These are phyloP conservation scores for Takifugu ocellatus DNA, from an alignment of 2,797 vertebrate genomes.

Conservation along the genomic window DNA sequence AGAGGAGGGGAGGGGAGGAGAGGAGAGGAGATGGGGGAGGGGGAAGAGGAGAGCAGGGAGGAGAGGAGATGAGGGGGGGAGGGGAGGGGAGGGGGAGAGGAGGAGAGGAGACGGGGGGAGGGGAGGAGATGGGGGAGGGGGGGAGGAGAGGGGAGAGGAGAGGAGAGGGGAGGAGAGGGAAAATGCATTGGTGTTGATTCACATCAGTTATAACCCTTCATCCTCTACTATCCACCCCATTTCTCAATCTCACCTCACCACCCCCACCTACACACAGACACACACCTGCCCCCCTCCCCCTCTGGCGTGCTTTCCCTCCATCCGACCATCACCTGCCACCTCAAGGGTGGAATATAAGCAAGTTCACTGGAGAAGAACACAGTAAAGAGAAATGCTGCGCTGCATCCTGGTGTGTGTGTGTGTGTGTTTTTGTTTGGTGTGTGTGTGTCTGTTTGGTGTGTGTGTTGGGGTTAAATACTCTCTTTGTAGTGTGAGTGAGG, in stretches of 20 bases:
- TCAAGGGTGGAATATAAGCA: conserved; percentile 68
- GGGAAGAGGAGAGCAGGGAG: no score
- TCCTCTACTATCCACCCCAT: conserved; percentile 30
- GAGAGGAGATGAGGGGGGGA: no score
- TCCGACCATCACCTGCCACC: conserved; percentile 73
- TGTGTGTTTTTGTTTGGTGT: conserved; percentile 26
- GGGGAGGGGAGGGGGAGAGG: no score
- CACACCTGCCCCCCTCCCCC: conserved; percentile 12
- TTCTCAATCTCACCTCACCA: conserved; percentile 41
- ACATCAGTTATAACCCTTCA: conserved; percentile 70
- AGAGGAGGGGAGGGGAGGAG: no score
- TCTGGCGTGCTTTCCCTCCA: conserved; percentile 57
- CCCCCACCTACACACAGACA: not conserved
- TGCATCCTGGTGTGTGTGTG: conserved; percentile 29
- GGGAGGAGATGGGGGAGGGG: conserved; percentile 29
- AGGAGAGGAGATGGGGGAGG: no score
- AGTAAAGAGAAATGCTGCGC: conserved; percentile 84
- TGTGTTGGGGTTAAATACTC: conserved; percentile 91
- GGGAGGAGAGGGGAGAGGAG: no score
- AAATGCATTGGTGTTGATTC: conserved; percentile 69
- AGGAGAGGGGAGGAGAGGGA: conserved; percentile 17
- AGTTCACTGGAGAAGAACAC: conserved; percentile 82
- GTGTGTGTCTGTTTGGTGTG: conserved; percentile 32
- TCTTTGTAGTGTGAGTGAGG: conserved; percentile 85
- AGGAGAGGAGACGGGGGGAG: no score